Evolutionary conservation across 1,140 invertebrate species (phyloP), one percentile per base, ranked within the genome.

Genomic region (Trachymyrmex cornetzi): DNA sequence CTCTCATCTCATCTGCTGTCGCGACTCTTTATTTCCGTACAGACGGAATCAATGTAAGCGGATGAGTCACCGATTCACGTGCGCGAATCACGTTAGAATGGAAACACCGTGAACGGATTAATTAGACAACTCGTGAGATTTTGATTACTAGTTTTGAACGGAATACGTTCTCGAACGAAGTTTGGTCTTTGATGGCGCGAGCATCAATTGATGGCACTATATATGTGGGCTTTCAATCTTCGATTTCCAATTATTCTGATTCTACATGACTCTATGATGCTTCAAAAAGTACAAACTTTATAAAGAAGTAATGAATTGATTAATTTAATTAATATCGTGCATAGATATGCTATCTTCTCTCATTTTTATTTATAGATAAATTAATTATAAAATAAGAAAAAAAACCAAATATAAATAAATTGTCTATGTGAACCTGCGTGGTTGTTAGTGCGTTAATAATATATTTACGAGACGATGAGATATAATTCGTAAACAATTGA

Each of bases 1-100:
- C 44, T 53, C 77, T 86, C 75, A 55, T 82, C 77, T 72, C 38
- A 44, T 44, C 14, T 71, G n/a, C 79, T 50, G 44, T 61, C 75
- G 50, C 38, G 77, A 38, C 75, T 86, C 53, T 66, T 69, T 69
- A 64, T 69, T 81, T 86, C 44, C 24, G 55, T 59, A 19, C 19
- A 34, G 38, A 4, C 72, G 48, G 38, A 77, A 85, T 79, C 74
- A n/a, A 66, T 77, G 77, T 55, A 48, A 69, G 38, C 38, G 66
- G 19, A 44, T n/a, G 44, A 34, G 24, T 50, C 19, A 2, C 0
- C 11, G 38, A 44, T 44, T 30, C 1, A 12, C 5, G 30, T 11
- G 48, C 57, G 30, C 16, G 22, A 71, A 19, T 81, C 53, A 27
- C 27, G 24, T 30, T 19, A 48, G 61, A 9, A 34, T 30, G 19